These are phyloP conservation scores for Anneissia japonica DNA, from an alignment of 35 echinoderm and acorn worm genomes.

Conservation along the genomic window DNA sequence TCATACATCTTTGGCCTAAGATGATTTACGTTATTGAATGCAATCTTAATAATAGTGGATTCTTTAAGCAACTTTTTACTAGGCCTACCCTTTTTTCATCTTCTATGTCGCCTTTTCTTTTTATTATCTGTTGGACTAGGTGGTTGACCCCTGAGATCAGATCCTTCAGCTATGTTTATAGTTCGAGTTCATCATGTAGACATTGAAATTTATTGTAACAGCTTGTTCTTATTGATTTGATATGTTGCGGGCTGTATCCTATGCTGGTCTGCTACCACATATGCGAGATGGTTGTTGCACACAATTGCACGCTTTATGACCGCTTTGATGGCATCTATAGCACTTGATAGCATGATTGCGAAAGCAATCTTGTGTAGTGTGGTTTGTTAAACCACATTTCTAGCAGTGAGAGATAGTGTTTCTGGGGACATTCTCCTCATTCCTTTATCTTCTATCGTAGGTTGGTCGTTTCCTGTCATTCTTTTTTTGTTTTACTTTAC, in stretches of 20 bases:
- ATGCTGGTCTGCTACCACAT: neutral
- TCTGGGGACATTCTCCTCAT: neutral
- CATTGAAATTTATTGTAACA: neutral
- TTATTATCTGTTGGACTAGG: neutral
- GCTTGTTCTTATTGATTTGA: neutral
- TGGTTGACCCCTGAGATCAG: neutral
- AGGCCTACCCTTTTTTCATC: neutral
- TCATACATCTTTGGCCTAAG: slow-evolving; percentile 21
- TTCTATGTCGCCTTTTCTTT: neutral
- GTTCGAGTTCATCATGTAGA: neutral
- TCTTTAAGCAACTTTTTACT: neutral
- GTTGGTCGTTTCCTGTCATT: neutral
- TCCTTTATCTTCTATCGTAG: neutral
- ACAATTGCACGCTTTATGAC: neutral
- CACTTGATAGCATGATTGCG: neutral
- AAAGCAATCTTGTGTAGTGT: neutral
- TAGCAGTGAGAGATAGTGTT: neutral
- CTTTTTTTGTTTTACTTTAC: neutral
- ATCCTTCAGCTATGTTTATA: neutral
- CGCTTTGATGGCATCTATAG: neutral
- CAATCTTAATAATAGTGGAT: slow-evolving; percentile 4
- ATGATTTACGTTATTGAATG: slow-evolving; percentile 6
- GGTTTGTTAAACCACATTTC: neutral
- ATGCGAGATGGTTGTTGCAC: neutral
- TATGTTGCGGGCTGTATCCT: neutral